Base-by-base conservation (phyloP, 2,113 vertebrate genomes). In the Microcebus jonahi region DNA sequence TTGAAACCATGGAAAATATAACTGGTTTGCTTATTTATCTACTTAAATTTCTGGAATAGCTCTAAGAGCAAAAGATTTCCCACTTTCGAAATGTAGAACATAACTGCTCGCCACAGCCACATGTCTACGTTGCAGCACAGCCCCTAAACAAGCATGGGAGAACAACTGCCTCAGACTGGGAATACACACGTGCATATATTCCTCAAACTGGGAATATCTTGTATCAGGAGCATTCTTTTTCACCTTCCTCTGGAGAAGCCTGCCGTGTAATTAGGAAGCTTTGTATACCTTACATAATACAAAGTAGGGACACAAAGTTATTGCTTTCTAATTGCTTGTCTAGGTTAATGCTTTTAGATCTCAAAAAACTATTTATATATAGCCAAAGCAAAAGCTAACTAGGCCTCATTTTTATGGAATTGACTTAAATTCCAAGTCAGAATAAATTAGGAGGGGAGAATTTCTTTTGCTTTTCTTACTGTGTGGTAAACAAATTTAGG, bases 361-460 rank as follows among this genome's bases (percentile, higher is more conserved):
- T 82, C 29, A 93, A 94, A 70, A 88, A 57, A 84, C 9, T 59
- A 53, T 63, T 76, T 76, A 90, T 3, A 17, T 53, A 81, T 1
- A 86, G 71, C 61, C 57, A 76, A 84, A 96, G 76, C 39, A 36
- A 92, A 76, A 88, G 12, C 86, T 80, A 87, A 83, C 34, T 59
- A 71, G 73, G 82, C 18, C 34, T 94, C 15, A 61, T 61, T 61
- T 93, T 94, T 91, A 55, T 27, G 57, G 11, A 84, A 65, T 39
- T 73, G 31, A 94, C 63, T 95, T 91, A 89, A 88, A 80, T 83
- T 87, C n/a, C 45, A 94, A 80, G 48, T 88, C 50, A 88, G 84
- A 89, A 95, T 90, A 76, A 55, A 95, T 86, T 84, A 13, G 10
- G 6, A 45, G 29, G 42, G 23, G 12, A 36, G 55, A 88, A 55